A percentile compares a stretch with the other conserved stretches of the same genome.
phyloP scores from a whole-genome alignment of 2,113 vertebrate species.

The Recurvirostra avosetta region DNA sequence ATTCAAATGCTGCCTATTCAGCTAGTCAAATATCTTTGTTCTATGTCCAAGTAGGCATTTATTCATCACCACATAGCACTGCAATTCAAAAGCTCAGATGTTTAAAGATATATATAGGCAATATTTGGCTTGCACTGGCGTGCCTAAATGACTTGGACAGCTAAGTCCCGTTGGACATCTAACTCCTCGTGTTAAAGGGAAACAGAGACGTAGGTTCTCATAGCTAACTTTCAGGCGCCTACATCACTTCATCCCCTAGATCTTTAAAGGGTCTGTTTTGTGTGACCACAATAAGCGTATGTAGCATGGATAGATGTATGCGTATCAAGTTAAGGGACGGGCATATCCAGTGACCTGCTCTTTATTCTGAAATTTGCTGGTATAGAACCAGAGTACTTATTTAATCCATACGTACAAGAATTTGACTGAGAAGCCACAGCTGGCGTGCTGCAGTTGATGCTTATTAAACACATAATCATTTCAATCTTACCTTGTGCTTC shows the following conservation, averaged over 20 bases:
- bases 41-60: conserved; percentile 59
- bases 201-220: neutral
- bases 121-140: neutral
- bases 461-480: conserved; percentile 9
- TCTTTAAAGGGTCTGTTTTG: neutral
- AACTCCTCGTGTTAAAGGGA: neutral
- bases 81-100: conserved; percentile 59
- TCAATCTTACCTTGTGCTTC: neutral
- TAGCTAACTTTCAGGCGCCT: neutral
- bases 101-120: conserved; percentile 53
- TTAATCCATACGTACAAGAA: neutral
- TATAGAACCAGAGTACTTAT: neutral
- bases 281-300: neutral
- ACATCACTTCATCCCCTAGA: neutral
- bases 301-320: neutral
- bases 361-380: neutral
- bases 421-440: neutral
- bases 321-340: neutral
- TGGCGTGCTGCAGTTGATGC: neutral
- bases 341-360: neutral
- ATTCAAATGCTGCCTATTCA: conserved; percentile 56
- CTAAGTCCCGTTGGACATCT: neutral
- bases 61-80: conserved; percentile 23
- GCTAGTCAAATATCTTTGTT: conserved; percentile 58
- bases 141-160: neutral